phyloP scores from a whole-genome alignment of 2,113 vertebrate species.

The Lipophrys pholis region DNA sequence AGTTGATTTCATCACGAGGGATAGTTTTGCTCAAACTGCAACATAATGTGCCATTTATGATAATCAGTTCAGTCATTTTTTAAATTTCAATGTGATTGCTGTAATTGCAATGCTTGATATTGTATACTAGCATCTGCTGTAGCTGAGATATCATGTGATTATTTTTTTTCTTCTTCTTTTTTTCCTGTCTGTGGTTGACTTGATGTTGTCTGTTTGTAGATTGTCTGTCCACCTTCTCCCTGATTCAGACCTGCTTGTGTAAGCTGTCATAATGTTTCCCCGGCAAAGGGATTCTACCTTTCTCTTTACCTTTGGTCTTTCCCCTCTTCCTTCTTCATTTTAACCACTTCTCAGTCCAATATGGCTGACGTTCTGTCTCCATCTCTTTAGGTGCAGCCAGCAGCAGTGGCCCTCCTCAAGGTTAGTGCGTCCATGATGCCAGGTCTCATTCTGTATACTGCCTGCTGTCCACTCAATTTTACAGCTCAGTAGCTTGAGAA shows the following conservation, averaged over 20 bases:
- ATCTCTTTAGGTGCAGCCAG: constrained; percentile 81
- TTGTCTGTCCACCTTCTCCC: constrained; percentile 25
- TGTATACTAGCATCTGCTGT: not conserved
- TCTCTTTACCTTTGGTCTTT: constrained; percentile 49
- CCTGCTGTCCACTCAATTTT: constrained; percentile 84
- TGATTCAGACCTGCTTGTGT: constrained; percentile 35
- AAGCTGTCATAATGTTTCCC: constrained; percentile 53
- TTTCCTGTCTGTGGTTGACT: constrained; percentile 18
- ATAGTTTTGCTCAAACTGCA: constrained; percentile 39
- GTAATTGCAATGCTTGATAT: constrained; percentile 12
- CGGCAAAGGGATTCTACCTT: constrained; percentile 42
- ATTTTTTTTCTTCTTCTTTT: not conserved
- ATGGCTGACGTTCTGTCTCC: constrained; percentile 77
- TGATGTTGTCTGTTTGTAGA: constrained; percentile 21
- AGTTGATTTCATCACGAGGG: constrained; percentile 59
- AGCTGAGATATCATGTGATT: not conserved
- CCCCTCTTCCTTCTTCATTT: constrained; percentile 46
- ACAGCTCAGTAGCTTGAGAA: constrained; percentile 85
- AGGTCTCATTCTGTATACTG: constrained; percentile 83
- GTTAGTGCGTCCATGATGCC: constrained; percentile 83
- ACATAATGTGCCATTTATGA: constrained; percentile 20
- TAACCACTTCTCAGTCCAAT: constrained; percentile 66
- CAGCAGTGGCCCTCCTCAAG: constrained; percentile 83
- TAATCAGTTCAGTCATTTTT: not conserved
- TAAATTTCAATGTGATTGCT: not conserved